These are phyloP conservation scores for Cynocephalus volans DNA, from an alignment of 2,113 vertebrate species.

Conservation along the genomic window DNA sequence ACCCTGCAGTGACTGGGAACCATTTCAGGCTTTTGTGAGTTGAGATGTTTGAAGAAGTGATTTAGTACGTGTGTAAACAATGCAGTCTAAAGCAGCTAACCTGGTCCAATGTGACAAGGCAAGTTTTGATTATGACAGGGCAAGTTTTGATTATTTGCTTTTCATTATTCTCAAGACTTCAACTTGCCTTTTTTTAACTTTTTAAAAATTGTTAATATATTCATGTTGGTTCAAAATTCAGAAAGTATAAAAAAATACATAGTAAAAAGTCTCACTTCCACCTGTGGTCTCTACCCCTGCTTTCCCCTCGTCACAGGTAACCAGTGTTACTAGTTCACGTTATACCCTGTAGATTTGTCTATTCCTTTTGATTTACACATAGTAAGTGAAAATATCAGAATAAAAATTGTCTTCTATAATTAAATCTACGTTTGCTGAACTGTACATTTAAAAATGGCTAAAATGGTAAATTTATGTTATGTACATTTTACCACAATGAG, in stretches of 20 bases:
- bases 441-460: not conserved
- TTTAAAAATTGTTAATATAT: not conserved
- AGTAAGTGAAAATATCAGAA: not conserved
- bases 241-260: not conserved
- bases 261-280: not conserved
- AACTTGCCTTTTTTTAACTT: not conserved
- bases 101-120: not conserved
- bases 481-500: not conserved
- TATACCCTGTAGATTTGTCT: not conserved
- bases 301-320: not conserved
- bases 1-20: not conserved
- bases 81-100: not conserved
- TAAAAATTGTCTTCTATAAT: not conserved
- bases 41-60: not conserved
- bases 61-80: rapidly evolving
- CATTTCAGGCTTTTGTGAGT: not conserved
- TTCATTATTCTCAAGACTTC: not conserved
- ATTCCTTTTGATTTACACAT: not conserved
- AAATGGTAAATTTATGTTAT: not conserved
- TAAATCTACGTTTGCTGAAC: slow-evolving; percentile 9
- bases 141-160: not conserved
- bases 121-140: not conserved
- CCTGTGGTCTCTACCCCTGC: not conserved
- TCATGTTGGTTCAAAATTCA: not conserved
- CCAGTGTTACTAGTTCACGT: not conserved